These are phyloP conservation scores for Orthosia gothica DNA, from an alignment of 2,888 invertebrate species.

Conservation along the genomic window DNA sequence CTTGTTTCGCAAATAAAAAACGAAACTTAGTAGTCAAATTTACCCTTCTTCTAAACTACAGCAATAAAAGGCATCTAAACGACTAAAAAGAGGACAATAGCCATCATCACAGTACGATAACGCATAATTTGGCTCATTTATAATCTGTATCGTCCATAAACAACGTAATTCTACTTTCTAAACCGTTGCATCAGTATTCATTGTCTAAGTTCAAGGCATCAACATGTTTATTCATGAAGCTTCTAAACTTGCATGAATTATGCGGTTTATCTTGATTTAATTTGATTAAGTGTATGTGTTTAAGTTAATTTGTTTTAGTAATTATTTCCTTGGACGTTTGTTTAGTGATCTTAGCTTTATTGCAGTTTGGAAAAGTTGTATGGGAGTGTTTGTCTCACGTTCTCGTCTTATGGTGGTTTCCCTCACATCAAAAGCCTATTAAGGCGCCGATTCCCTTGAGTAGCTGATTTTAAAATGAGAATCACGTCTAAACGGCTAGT, in stretches of 20 bases:
- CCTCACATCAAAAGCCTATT: no score
- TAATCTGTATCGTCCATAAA: constrained; percentile 54
- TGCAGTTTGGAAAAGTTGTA: not conserved
- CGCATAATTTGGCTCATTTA: constrained; percentile 49
- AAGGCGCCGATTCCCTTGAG: no score
- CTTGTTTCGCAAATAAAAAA: not conserved
- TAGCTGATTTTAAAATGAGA: no score
- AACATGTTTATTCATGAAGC: constrained; percentile 48
- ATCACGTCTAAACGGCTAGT: no score
- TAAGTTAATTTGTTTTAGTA: constrained; percentile 1
- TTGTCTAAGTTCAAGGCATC: constrained; percentile 64
- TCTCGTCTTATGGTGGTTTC: not conserved
- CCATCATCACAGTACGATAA: constrained; percentile 41
- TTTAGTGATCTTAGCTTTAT: not conserved
- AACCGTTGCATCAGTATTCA: constrained; percentile 46
- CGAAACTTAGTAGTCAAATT: constrained; percentile 11
- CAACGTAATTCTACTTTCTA: constrained; percentile 61
- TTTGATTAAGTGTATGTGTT: constrained; percentile 23
- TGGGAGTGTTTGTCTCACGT: no score
- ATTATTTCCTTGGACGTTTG: constrained; percentile 21
- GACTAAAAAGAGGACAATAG: constrained; percentile 39
- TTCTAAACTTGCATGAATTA: constrained; percentile 35
- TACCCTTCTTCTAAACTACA: constrained; percentile 16
- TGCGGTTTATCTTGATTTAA: constrained; percentile 38
- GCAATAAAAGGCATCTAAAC: constrained; percentile 39